Evolutionary conservation across 2,888 invertebrate species (phyloP), one percentile per base, ranked within the genome.

Genomic region (Pseudococcus jackbeardsleyi): DNA sequence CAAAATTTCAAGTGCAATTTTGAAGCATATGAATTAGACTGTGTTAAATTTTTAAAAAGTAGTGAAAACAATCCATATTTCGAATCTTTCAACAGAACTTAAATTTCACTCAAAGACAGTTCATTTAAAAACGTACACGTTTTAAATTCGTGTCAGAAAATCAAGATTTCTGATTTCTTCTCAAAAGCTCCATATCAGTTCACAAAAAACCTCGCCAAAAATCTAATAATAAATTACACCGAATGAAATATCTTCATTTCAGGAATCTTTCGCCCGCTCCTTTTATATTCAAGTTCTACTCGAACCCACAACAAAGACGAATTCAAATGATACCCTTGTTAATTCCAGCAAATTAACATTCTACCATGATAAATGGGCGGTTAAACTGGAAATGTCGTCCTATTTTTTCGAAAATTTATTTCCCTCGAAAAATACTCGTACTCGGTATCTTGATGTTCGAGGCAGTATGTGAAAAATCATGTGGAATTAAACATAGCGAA

Each of bases 331-430:
- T 59, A 15, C 59, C 59, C 59, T 59, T 59, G 59, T 59, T 59
- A 59, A 59, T 59, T 59, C 59, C n/a, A 59, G 59, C 59, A 59
- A 59, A 59, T 59, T 59, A 59, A 19, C 59, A 59, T 59, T 59
- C 59, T n/a, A 19, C n/a, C 59, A 15, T 59, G n/a, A 59, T 59
- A n/a, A 59, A 59, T 59, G 15, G 59, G n/a, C 15, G 59, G 59
- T 59, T 59, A 59, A 59, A 59, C 59, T 59, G 59, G 8, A 59
- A 59, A 59, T n/a, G 59, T 59, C 17, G 15, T 59, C 5, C 15
- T 59, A 19, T 59, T 59, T 59, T 50, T 59, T 59, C n/a, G 15
- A 59, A 59, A 15, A 59, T 59, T 59, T 59, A 59, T 59, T n/a
- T 59, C 59, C 19, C n/a, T 7, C 6, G n/a, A 59, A 59, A 59